Conservation (phyloP, 2,888 invertebrate genomes). For the Rhamnusium bicolor region DNA sequence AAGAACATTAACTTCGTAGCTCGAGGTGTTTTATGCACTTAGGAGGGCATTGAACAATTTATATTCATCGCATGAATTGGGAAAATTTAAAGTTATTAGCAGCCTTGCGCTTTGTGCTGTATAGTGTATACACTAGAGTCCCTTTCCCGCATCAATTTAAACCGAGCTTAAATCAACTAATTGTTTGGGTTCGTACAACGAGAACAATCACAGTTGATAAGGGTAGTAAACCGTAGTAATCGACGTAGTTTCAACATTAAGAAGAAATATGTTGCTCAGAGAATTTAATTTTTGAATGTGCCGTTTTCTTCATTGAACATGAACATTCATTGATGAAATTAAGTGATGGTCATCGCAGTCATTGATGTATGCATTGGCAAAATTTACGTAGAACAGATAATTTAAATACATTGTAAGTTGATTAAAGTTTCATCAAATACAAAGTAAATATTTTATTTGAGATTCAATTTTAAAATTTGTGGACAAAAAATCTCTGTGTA, state of each 20-base stretch:
- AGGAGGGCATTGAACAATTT: background rate
- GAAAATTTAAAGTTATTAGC: background rate
- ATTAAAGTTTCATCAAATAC: too few relatives aligned
- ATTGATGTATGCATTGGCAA: too few relatives aligned
- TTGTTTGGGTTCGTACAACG: background rate
- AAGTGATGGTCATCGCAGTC: too few relatives aligned
- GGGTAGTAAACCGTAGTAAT: background rate
- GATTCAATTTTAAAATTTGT: too few relatives aligned
- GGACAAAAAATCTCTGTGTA: too few relatives aligned
- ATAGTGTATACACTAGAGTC: background rate
- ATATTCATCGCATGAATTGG: background rate
- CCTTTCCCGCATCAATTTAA: slow-evolving; percentile 5
- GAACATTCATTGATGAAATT: too few relatives aligned
- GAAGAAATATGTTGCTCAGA: too few relatives aligned
- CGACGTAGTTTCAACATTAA: background rate
- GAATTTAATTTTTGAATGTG: too few relatives aligned
- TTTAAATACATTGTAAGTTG: too few relatives aligned
- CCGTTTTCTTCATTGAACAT: too few relatives aligned
- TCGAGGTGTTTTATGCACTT: background rate
- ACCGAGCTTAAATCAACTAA: background rate
- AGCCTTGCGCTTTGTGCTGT: background rate
- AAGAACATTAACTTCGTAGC: background rate
- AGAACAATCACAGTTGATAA: background rate
- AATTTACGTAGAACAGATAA: too few relatives aligned
- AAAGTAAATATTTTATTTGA: too few relatives aligned